phyloP scores from a whole-genome alignment of 2,888 invertebrate species.

The Pomacea canaliculata region DNA sequence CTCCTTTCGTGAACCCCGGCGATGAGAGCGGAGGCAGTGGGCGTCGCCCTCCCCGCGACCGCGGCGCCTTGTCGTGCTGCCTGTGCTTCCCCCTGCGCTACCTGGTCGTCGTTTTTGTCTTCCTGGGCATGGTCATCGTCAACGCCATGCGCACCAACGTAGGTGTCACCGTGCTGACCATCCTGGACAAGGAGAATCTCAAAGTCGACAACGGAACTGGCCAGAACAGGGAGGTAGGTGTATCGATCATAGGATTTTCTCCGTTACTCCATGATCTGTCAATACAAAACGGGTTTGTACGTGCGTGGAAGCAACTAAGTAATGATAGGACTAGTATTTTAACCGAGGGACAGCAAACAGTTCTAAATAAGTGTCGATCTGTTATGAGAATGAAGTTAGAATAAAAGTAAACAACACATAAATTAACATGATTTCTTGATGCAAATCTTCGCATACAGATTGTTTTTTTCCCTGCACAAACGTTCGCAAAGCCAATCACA shows the following conservation, averaged over 20 bases:
- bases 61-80: background rate
- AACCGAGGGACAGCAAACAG: background rate
- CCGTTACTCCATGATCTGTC: background rate
- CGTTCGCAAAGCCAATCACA: too few species aligned
- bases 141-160: slow-evolving; percentile 66
- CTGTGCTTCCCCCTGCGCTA: slow-evolving; percentile 49
- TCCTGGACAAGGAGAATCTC: slow-evolving; percentile 52
- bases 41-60: too few species aligned
- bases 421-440: too few species aligned
- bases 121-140: slow-evolving; percentile 61
- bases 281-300: background rate
- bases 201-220: slow-evolving; percentile 9
- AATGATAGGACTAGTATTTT: background rate
- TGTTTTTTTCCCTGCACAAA: too few species aligned
- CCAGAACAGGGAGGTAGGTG: background rate
- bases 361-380: background rate
- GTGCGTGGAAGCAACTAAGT: background rate
- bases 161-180: slow-evolving; percentile 62
- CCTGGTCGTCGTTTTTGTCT: slow-evolving; percentile 47
- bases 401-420: background rate
- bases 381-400: background rate
- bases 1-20: too few species aligned
- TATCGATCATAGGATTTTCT: background rate
- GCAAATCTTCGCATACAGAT: too few species aligned
- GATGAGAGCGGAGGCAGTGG: too few species aligned